These are phyloP conservation scores for Lasiurus borealis DNA, from an alignment of 2,113 vertebrate species.

Conservation along the genomic window DNA sequence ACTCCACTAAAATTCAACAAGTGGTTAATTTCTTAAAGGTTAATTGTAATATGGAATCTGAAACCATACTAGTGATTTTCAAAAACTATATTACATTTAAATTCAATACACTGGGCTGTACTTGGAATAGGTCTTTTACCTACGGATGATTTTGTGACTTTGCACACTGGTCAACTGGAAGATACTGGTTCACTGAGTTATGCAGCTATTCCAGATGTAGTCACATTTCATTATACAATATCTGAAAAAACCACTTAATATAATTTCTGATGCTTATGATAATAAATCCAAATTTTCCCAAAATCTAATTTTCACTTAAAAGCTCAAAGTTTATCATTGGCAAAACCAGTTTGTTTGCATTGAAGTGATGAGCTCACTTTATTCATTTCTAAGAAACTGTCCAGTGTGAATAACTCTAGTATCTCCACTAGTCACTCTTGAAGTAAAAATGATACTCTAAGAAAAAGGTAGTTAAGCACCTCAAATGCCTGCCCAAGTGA, in stretches of 20 bases:
- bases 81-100: neutral
- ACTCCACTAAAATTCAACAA: neutral
- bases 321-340: neutral
- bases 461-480: neutral
- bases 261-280: neutral
- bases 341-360: neutral
- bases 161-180: neutral
- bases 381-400: conserved; percentile 13
- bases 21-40: conserved; percentile 22
- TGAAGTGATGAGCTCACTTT: neutral
- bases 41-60: neutral
- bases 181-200: neutral
- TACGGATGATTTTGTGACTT: neutral
- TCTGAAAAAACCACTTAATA: neutral
- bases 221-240: neutral
- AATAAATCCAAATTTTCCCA: neutral
- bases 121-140: neutral
- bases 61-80: neutral
- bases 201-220: neutral
- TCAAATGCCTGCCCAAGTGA: neutral
- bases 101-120: neutral
- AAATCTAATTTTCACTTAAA: neutral
- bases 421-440: neutral
- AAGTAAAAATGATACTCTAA: neutral
- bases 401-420: neutral